Evolutionary conservation across 2,113 vertebrate species (phyloP).

Genomic region (Oreotragus oreotragus): DNA sequence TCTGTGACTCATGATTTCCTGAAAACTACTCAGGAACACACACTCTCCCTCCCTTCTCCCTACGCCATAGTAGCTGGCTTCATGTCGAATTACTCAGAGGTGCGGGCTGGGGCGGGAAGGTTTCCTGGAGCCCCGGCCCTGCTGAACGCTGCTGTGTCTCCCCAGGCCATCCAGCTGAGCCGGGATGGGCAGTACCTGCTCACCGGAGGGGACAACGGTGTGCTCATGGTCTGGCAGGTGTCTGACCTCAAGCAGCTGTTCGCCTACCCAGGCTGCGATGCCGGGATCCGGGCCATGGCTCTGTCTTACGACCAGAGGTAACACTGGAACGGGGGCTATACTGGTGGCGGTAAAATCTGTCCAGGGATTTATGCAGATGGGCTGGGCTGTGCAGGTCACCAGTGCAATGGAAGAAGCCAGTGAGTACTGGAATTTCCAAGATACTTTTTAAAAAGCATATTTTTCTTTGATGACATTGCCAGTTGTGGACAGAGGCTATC

Average conservation of each 20-base stretch:
- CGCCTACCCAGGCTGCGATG: constrained; percentile 95
- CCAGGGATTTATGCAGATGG: not conserved
- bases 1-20: not conserved
- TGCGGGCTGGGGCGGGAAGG: rapidly evolving
- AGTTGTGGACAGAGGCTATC: not conserved
- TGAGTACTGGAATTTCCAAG: not conserved
- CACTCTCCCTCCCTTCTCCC: too few relatives aligned
- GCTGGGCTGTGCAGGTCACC: not conserved
- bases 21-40: not conserved
- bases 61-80: not conserved
- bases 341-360: rapidly evolving
- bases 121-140: not conserved
- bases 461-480: not conserved
- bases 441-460: not conserved
- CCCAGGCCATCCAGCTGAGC: constrained; percentile 93
- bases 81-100: too few relatives aligned
- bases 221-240: constrained; percentile 92
- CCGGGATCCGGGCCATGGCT: constrained; percentile 96
- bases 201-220: constrained; percentile 91
- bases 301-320: constrained; percentile 98
- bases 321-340: not conserved
- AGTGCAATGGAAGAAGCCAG: not conserved
- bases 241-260: constrained; percentile 93
- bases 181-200: constrained; percentile 97
- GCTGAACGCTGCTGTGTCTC: not conserved